A percentile compares a stretch with the other conserved stretches of the same genome.
phyloP scores from a whole-genome alignment of 2,797 vertebrate species.

The Coregonus ussuriensis region DNA sequence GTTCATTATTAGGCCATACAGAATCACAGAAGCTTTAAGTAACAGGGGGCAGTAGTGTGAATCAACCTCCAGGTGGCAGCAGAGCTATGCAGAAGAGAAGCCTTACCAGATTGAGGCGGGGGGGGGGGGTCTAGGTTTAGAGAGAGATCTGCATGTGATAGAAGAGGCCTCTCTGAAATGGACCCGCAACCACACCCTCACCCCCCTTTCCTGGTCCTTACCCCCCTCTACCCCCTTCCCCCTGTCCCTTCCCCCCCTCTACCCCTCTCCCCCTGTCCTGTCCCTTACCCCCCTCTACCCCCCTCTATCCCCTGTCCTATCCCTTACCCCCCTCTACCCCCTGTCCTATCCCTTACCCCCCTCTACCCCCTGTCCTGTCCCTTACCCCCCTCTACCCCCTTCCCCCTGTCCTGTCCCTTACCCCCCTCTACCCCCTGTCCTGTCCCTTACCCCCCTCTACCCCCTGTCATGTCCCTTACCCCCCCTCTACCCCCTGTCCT shows the following conservation, averaged over 20 bases:
- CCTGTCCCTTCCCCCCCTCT: too few species aligned
- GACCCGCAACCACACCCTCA: not conserved
- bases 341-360: not conserved
- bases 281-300: too few species aligned
- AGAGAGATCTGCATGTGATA: constrained; percentile 9
- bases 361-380: not conserved
- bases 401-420: not conserved
- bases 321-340: too few species aligned
- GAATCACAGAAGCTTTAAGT: not conserved
- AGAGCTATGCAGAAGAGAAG: not conserved
- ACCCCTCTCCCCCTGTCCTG: too few species aligned
- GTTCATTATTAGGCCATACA: not conserved
- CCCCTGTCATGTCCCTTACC: too few species aligned
- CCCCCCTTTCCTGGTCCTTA: not conserved
- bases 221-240: too few species aligned
- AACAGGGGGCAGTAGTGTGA: not conserved
- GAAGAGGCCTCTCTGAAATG: not conserved
- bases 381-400: too few species aligned
- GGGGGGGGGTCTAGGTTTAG: not conserved
- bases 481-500: too few species aligned
- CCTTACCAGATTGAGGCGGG: not conserved
- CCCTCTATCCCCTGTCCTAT: too few species aligned
- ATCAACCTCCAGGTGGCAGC: constrained; percentile 55
- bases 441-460: not conserved
- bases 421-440: not conserved